Evolutionary conservation across 2,888 invertebrate species (phyloP).

Genomic region (Andrena bucephala): DNA sequence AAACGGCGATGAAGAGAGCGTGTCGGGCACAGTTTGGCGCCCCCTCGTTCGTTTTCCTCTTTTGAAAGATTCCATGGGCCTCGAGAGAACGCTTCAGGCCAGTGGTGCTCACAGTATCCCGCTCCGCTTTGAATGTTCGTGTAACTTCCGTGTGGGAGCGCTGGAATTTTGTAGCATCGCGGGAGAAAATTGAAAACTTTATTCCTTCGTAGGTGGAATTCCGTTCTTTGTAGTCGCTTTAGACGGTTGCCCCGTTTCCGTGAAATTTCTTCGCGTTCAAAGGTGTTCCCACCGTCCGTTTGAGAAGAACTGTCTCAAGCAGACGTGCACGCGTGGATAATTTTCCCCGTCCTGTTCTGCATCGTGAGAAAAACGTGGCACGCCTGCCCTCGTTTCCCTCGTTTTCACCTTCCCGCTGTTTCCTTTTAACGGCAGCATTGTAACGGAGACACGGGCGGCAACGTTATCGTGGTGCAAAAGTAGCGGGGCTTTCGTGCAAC

Average conservation of each 20-base stretch:
- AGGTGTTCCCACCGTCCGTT: conserved; percentile 1
- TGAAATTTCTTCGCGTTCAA: conserved; percentile 14
- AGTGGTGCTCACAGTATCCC: not conserved
- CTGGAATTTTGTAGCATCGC: not conserved
- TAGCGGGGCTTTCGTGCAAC: not conserved
- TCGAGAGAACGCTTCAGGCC: not conserved
- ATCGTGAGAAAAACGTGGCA: conserved; percentile 9
- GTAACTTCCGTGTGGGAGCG: not conserved
- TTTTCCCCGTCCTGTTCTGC: conserved; percentile 4
- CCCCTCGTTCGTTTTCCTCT: conserved; percentile 15
- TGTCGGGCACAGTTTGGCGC: conserved; percentile 19
- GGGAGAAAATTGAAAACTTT: conserved; percentile 22
- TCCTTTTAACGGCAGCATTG: not conserved
- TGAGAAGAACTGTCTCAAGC: conserved; percentile 16
- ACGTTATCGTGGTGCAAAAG: not conserved
- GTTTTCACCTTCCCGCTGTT: conserved; percentile 11
- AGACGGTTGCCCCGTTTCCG: conserved; percentile 5
- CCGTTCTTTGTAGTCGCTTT: conserved; percentile 1
- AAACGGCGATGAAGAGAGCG: conserved; percentile 22
- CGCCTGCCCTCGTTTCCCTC: conserved; percentile 5
- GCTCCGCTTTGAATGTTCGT: not conserved
- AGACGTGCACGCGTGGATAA: conserved; percentile 16
- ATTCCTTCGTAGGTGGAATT: conserved; percentile 1
- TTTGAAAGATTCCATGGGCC: not conserved
- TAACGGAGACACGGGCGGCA: not conserved